These are phyloP conservation scores for Pharmacophagus antenor DNA, from an alignment of 2,888 invertebrate species.

Conservation along the genomic window DNA sequence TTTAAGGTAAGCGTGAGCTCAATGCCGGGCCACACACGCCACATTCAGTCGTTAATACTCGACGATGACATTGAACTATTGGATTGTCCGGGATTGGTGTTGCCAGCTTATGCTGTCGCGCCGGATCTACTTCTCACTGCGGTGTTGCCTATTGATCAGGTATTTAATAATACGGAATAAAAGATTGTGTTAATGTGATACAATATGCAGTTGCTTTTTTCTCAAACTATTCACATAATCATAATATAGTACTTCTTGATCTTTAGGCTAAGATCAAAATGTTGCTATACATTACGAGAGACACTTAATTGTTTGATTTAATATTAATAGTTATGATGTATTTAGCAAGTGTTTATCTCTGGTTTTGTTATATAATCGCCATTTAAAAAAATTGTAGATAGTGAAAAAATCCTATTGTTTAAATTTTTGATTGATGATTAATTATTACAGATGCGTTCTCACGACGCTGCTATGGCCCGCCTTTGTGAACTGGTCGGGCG, in stretches of 20 bases:
- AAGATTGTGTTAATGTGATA: no score
- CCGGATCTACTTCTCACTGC: slow-evolving; percentile 97
- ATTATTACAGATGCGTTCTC: slow-evolving; percentile 91
- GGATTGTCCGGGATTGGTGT: slow-evolving; percentile 98
- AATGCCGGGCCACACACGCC: slow-evolving; percentile 99
- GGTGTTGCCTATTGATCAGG: slow-evolving; percentile 97
- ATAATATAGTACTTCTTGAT: no score
- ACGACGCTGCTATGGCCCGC: slow-evolving; percentile 92
- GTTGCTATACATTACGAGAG: no score
- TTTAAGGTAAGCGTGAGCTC: slow-evolving; percentile 91
- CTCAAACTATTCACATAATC: not conserved
- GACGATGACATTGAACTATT: slow-evolving; percentile 91
- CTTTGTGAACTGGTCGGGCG: slow-evolving; percentile 85
- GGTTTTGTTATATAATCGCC: no score
- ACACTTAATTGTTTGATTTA: no score
- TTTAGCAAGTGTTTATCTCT: no score
- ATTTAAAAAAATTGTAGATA: no score
- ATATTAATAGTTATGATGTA: no score
- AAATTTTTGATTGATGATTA: no score
- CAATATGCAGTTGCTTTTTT: no score
- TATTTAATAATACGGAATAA: slow-evolving; percentile 39
- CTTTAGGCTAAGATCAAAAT: no score
- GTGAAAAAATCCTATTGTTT: no score
- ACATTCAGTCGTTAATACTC: slow-evolving; percentile 94
- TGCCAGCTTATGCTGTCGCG: slow-evolving; percentile 97